Conservation (phyloP, 2,797 vertebrate species). For the Anguilla megastoma region DNA sequence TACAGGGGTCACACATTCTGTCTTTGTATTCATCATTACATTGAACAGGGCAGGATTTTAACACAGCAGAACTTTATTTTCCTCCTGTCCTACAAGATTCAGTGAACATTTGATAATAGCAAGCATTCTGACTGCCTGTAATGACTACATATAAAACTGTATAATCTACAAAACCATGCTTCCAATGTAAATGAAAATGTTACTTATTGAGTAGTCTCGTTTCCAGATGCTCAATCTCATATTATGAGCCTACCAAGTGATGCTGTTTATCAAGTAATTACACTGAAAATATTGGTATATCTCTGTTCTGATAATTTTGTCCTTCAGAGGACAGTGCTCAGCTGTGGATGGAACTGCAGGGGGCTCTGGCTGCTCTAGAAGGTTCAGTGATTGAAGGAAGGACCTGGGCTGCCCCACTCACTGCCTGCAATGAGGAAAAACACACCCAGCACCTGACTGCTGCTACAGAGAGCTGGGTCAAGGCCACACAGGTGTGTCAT, state of each 20-base stretch:
- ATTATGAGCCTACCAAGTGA: neutral
- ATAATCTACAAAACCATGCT: neutral
- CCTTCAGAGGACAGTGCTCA: conserved; percentile 58
- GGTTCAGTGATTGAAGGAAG: conserved; percentile 73
- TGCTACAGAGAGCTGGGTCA: conserved; percentile 62
- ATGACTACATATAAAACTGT: neutral
- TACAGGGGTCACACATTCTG: neutral
- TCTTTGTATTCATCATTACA: neutral
- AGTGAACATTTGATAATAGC: neutral
- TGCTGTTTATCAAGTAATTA: neutral
- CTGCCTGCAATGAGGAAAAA: conserved; percentile 54
- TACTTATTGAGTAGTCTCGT: no score
- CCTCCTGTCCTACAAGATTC: neutral
- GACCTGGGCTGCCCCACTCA: conserved; percentile 52
- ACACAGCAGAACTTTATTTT: neutral
- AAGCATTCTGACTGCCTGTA: neutral
- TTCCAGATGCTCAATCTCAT: neutral
- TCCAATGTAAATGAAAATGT: neutral
- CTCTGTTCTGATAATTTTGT: neutral
- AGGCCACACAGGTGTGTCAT: conserved; percentile 67
- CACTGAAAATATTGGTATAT: conserved; percentile 8
- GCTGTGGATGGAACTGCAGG: conserved; percentile 77
- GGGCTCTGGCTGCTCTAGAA: conserved; percentile 81
- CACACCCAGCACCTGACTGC: conserved; percentile 61
- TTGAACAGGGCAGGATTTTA: neutral